Conservation (phyloP, 2,113 vertebrate species). For the Silurus asotus region DNA sequence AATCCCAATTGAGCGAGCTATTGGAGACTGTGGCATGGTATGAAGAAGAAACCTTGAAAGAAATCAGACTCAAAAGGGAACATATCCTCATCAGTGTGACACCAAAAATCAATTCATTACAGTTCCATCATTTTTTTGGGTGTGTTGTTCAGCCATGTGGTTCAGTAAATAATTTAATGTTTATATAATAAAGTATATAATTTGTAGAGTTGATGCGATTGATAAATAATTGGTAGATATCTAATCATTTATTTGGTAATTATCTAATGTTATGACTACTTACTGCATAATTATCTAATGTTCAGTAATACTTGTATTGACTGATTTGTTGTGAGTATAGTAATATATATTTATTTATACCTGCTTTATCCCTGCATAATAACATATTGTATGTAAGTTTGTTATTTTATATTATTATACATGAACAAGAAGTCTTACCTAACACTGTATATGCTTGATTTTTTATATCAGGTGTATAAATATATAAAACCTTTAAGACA, state of each 20-base stretch:
- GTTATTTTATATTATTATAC: not conserved
- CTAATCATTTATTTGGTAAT: not conserved
- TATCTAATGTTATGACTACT: not conserved
- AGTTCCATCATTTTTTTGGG: no score
- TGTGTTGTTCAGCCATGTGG: no score
- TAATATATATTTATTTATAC: not conserved
- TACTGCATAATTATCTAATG: not conserved
- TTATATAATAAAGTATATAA: no score
- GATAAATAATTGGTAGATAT: not conserved
- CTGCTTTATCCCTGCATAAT: not conserved
- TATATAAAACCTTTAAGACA: no score
- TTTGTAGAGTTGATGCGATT: not conserved
- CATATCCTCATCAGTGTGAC: no score
- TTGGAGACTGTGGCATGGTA: no score
- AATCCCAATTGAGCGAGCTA: no score
- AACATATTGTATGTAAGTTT: not conserved
- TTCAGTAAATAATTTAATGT: no score
- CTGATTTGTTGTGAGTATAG: not conserved
- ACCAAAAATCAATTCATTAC: no score
- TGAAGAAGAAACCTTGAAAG: no score
- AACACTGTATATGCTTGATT: not conserved
- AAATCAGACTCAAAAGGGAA: no score
- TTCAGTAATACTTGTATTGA: not conserved
- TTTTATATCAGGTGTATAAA: not conserved
- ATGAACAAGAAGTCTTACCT: not conserved